Conservation (phyloP, 2,888 invertebrate genomes). For the Callyntrura sp. region DNA sequence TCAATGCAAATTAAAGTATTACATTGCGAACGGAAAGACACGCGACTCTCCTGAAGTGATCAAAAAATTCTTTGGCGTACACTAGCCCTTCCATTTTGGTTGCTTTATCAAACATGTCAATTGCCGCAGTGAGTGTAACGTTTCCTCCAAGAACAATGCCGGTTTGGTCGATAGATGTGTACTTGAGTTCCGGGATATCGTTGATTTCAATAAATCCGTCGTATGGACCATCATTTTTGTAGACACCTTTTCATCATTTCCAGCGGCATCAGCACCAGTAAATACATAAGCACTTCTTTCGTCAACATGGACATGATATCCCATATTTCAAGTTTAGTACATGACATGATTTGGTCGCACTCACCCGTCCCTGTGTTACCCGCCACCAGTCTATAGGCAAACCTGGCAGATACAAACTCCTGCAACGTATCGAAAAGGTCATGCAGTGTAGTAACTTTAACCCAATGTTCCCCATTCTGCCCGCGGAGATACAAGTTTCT, state of each 20-base stretch:
- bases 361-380: conserved; percentile 92
- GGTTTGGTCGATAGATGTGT: conserved; percentile 61
- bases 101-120: conserved; percentile 86
- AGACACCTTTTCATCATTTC: no score
- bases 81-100: conserved; percentile 86
- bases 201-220: conserved; percentile 89
- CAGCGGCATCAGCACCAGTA: no score
- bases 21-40: conserved; percentile 91
- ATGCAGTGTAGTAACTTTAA: conserved; percentile 74
- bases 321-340: conserved; percentile 53
- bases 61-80: conserved; percentile 87
- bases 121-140: conserved; percentile 87
- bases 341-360: conserved; percentile 64
- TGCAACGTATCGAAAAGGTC: conserved; percentile 65
- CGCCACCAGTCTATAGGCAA: conserved; percentile 88
- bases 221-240: conserved; percentile 80
- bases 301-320: background rate
- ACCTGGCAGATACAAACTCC: conserved; percentile 54
- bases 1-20: conserved; percentile 86
- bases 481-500: conserved; percentile 2
- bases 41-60: conserved; percentile 90
- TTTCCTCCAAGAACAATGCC: conserved; percentile 88
- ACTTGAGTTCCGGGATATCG: conserved; percentile 87
- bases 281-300: no score
- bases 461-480: conserved; percentile 78